A percentile compares a stretch with the other conserved stretches of the same genome.
Evolutionary conservation across 2,113 vertebrate species (phyloP).

Genomic region (Dicentrarchus labrax): DNA sequence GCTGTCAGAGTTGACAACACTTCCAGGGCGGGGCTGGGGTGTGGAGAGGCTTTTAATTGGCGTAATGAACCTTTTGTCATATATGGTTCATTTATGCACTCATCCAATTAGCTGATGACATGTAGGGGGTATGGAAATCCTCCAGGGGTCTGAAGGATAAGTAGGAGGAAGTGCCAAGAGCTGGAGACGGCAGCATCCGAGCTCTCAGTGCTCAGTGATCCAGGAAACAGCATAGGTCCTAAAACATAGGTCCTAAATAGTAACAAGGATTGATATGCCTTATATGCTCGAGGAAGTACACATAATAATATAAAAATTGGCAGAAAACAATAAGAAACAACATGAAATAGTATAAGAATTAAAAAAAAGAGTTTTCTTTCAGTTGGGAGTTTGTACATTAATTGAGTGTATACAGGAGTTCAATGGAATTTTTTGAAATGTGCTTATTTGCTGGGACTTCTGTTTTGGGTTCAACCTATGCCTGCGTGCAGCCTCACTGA

Average conservation of each 20-base stretch:
- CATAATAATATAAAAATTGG: not conserved
- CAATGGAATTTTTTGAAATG: not conserved
- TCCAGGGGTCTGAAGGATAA: not conserved
- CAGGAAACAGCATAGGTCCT: not conserved
- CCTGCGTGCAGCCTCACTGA: no score
- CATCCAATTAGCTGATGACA: slow-evolving; percentile 51
- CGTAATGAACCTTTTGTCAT: slow-evolving; percentile 55
- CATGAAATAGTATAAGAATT: not conserved
- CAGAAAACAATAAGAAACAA: not conserved
- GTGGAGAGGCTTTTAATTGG: slow-evolving; percentile 61
- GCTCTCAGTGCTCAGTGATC: slow-evolving; percentile 18
- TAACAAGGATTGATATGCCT: not conserved
- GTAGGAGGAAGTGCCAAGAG: slow-evolving; percentile 16
- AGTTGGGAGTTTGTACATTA: not conserved
- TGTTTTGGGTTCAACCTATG: no score
- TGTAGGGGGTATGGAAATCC: slow-evolving; percentile 27
- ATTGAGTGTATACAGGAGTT: not conserved
- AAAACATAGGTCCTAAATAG: not conserved
- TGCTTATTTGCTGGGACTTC: not conserved
- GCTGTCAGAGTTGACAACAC: slow-evolving; percentile 32
- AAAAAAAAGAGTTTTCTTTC: not conserved
- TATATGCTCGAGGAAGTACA: not conserved
- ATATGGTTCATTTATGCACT: slow-evolving; percentile 36
- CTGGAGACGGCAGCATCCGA: not conserved
- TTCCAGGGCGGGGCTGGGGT: not conserved